A percentile compares a stretch with the other conserved stretches of the same genome.
Conservation (phyloP, 2,888 invertebrate genomes). For the Diabrotica balteata region DNA sequence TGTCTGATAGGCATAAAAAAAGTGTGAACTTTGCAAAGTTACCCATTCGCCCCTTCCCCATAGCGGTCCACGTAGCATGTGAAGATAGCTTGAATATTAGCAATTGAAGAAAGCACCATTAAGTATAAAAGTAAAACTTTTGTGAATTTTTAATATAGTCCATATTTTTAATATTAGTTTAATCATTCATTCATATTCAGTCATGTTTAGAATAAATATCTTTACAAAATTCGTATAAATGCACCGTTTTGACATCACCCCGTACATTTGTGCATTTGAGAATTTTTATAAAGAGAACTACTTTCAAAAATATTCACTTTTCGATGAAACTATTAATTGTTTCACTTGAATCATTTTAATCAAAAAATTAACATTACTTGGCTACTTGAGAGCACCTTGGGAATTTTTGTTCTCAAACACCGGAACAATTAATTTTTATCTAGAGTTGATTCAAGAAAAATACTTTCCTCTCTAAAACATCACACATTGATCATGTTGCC, state of each 20-base stretch:
- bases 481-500: conserved; percentile 11
- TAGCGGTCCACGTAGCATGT: conserved; percentile 61
- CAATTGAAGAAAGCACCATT: conserved; percentile 62
- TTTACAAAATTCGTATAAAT: conserved; percentile 48
- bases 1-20: conserved; percentile 60
- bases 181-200: conserved; percentile 48
- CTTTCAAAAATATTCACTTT: conserved; percentile 45
- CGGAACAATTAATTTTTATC: conserved; percentile 9
- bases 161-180: conserved; percentile 47
- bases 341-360: conserved; percentile 37
- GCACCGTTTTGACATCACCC: conserved; percentile 40
- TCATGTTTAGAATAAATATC: conserved; percentile 48
- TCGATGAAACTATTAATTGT: conserved; percentile 39
- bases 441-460: conserved; percentile 20
- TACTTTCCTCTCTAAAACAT: conserved; percentile 17
- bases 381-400: conserved; percentile 46
- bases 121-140: conserved; percentile 49
- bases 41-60: conserved; percentile 60
- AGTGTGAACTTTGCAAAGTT: conserved; percentile 55
- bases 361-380: conserved; percentile 28
- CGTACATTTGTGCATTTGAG: conserved; percentile 40
- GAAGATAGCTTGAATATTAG: conserved; percentile 62
- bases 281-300: conserved; percentile 33
- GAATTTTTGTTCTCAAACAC: conserved; percentile 45
- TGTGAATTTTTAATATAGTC: conserved; percentile 51